Evolutionary conservation across 1,140 invertebrate species (phyloP).

Genomic region (Aphelenchoides besseyi): DNA sequence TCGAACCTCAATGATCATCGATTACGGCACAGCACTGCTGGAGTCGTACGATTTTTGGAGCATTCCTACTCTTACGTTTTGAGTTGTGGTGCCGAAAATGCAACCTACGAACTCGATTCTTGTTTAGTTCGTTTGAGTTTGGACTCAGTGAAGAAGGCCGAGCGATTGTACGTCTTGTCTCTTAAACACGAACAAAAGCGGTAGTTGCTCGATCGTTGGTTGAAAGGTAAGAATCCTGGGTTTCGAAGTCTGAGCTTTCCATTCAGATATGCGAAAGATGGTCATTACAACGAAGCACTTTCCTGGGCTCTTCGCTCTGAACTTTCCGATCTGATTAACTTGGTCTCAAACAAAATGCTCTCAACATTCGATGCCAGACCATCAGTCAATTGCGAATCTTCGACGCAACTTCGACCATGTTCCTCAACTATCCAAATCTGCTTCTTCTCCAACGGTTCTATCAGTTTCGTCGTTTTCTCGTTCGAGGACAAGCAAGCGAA

Average conservation of each 20-base stretch:
- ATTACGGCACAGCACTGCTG: constrained; percentile 13
- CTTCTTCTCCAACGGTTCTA: constrained; percentile 32
- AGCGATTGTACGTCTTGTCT: not conserved
- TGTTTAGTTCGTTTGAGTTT: constrained; percentile 8
- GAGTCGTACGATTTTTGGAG: constrained; percentile 22
- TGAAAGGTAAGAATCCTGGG: constrained; percentile 12
- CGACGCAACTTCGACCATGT: not conserved
- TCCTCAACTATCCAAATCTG: constrained; percentile 18
- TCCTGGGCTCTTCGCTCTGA: constrained; percentile 23
- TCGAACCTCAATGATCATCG: constrained; percentile 12
- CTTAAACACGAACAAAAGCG: constrained; percentile 17
- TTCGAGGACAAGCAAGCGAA: constrained; percentile 9
- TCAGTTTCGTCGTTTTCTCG: constrained; percentile 23
- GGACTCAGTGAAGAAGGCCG: constrained; percentile 20
- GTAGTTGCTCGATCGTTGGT: not conserved
- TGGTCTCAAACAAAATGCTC: constrained; percentile 18
- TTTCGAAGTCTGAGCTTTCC: not conserved
- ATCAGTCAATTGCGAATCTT: constrained; percentile 17
- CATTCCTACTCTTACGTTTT: constrained; percentile 8
- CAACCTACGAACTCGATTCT: not conserved
- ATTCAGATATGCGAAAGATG: constrained; percentile 17
- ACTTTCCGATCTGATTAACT: constrained; percentile 2
- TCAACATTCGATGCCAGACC: not conserved
- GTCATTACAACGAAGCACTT: constrained; percentile 17
- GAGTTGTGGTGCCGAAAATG: constrained; percentile 6